phyloP scores from a whole-genome alignment of 2,113 vertebrate genomes.

The Oreochromis aureus region DNA sequence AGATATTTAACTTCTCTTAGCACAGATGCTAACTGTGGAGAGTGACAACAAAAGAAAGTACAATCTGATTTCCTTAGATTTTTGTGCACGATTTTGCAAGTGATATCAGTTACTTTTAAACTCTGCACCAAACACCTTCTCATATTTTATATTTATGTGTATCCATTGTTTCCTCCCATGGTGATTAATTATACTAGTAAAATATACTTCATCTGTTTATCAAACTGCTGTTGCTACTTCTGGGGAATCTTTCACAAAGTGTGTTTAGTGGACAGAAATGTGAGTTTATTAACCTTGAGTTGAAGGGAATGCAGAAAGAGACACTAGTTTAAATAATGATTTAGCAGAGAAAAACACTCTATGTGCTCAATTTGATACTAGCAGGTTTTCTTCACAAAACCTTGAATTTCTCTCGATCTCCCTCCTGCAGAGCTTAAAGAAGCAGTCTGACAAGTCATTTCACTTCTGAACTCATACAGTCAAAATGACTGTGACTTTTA shows the following conservation, averaged over 20 bases:
- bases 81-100: not conserved
- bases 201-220: not conserved
- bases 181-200: not conserved
- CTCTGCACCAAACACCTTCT: no score
- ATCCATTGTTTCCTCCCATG: not conserved
- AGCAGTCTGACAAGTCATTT: not conserved
- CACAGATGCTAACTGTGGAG: slow-evolving; percentile 68
- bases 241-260: not conserved
- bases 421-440: not conserved
- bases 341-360: not conserved
- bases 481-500: not conserved
- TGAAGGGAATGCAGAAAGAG: not conserved
- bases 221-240: not conserved
- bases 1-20: slow-evolving; percentile 73
- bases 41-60: not conserved
- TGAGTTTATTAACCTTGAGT: not conserved
- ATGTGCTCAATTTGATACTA: not conserved
- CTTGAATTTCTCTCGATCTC: not conserved
- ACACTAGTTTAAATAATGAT: not conserved
- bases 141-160: not conserved
- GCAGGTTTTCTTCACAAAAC: not conserved
- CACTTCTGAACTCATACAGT: not conserved
- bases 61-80: not conserved
- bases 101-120: not conserved
- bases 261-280: not conserved